Conservation (phyloP, 2,113 vertebrate genomes). For the Periophthalmus modestus region DNA sequence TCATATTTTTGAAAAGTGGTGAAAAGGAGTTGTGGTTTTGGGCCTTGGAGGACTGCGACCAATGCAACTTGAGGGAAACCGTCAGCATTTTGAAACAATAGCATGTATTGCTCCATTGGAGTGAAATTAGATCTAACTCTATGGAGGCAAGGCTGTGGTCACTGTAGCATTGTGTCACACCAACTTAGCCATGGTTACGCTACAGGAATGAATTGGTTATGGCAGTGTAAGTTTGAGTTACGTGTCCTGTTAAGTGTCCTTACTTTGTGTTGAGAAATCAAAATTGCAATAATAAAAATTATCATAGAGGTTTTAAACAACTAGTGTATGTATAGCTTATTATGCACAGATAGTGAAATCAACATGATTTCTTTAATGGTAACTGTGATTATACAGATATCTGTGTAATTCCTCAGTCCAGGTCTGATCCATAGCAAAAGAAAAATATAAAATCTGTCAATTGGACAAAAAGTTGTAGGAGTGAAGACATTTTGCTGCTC, state of each 20-base stretch:
- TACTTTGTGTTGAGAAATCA: neutral
- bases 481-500: no score
- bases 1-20: slow-evolving; percentile 30
- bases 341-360: no score
- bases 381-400: no score
- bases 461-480: no score
- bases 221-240: neutral
- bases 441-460: no score
- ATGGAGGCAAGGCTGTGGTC: neutral
- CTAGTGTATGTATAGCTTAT: no score
- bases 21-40: slow-evolving; percentile 16
- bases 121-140: neutral
- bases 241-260: neutral
- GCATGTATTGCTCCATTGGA: neutral
- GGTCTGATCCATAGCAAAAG: no score
- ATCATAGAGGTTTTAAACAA: no score
- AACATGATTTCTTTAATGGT: no score
- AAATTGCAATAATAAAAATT: neutral
- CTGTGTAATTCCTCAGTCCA: no score
- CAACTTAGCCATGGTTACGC: neutral
- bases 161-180: slow-evolving; percentile 1
- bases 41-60: slow-evolving; percentile 10
- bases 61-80: slow-evolving; percentile 20
- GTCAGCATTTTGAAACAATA: slow-evolving; percentile 17
- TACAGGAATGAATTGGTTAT: neutral